Base-by-base conservation (phyloP, 2,797 vertebrate genomes). In the Apogon talboti region DNA sequence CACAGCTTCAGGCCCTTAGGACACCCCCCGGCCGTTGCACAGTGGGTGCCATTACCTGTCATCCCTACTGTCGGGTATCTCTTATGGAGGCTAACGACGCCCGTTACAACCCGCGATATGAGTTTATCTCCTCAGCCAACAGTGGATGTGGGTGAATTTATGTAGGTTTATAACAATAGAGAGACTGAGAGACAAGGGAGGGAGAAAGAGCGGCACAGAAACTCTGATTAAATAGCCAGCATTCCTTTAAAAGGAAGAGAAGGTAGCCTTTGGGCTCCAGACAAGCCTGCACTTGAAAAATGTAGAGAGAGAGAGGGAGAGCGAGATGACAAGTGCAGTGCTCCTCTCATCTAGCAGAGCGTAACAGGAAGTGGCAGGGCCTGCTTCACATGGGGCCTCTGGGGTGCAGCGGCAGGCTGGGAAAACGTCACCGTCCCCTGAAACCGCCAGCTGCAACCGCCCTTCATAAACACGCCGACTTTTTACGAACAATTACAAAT, bases 241-340 rank as follows among this genome's bases (percentile, higher is more conserved):
- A 91, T 90, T 92, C 91, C 90, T 92, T 87, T 87, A 89, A 92
- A 89, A 88, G 82, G 86, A 89, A 92, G 81, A 86, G 78, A 88
- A 82, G 89, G 86, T 87, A 85, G 89, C 88, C 87, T 82, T 87
- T 86, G 80, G 84, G 89, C 83, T 88, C 49, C 64, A 86, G 86
- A 87, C 92, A 92, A 86, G 92, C 67, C 85, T 58, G 70, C 68
- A 91, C 91, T 89, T 83, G 89, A 83, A 86, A 77, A 82, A 83
- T 2, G 52, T 62, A 66, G 62, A 9, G 60, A 74, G 61, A 63
- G 54, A 64, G 37, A 62, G 28, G 19, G 52, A 64, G 76, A 74
- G 37, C 68, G 62, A 68, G 74, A 82, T 68, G 80, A 86, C 87
- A 88, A 90, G 87, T 89, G 86, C 86, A 79, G 60, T 21, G 74